Evolutionary conservation across 1,140 invertebrate genomes (phyloP), one percentile per base, ranked within the genome.

Genomic region (Diprion similis): DNA sequence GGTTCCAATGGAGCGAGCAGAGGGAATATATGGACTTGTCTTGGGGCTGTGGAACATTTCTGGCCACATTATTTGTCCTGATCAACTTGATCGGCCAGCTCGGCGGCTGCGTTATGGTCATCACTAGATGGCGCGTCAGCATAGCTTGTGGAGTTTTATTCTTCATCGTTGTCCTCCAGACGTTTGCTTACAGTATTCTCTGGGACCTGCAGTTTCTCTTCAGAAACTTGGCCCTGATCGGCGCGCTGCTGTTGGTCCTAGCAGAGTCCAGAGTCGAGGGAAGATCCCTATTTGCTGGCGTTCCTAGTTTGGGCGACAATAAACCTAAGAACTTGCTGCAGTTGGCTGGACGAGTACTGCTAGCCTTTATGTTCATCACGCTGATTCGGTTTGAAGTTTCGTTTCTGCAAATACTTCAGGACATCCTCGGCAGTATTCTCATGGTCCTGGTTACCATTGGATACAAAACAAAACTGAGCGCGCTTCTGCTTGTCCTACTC

Each of bases 331-430:
- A 96, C 80, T 97, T 99, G 85, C 91, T 99, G 83, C 98, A 99
- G 89, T 89, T 99, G 3, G 95, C 97, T 74, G 99, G 99, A 45
- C 92, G 99, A 77, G 94, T 99, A 75, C 91, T 99, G 15, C 89
- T 99, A 18, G 98, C 99, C 10, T 98, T 99, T 87, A 99, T 99
- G 99, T 99, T 99, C 86, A 92, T 99, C 76, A 99, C 98, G 1
- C 88, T 99, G 17, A 92, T 99, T 70, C 92, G 97, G 80, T 96
- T 99, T 83, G 98, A 99, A 86, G 88, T 97, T 51, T 95, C 94
- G 65, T 94, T 97, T 83, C 86, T 98, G 78, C 95, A 97, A 90
- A 95, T 96, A 78, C 83, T 86, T 73, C 83, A 87, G 73, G 96
- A 99, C 86, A 90, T 99, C 71, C 89, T 99, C 71, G 98, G 98